phyloP scores from a whole-genome alignment of 2,888 invertebrate species.

The Augochlorella aurata region DNA sequence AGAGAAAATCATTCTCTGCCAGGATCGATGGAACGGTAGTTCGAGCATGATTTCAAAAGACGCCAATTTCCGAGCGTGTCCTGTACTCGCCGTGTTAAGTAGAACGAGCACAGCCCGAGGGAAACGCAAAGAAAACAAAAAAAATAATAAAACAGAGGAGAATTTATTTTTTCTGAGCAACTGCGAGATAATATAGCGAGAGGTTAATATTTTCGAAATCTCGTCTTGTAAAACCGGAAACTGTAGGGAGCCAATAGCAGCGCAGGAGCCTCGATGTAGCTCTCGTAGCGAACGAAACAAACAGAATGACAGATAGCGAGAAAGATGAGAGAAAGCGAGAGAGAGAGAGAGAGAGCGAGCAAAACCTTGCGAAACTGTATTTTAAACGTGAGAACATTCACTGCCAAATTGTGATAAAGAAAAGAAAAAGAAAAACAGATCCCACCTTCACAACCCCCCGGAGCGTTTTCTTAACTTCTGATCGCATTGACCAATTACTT shows the following conservation, averaged over 20 bases:
- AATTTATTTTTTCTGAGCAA: slow-evolving; percentile 72
- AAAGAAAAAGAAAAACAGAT: slow-evolving; percentile 54
- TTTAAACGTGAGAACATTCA: slow-evolving; percentile 78
- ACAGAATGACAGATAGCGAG: background rate
- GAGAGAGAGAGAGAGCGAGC: background rate
- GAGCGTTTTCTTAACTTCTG: slow-evolving; percentile 72
- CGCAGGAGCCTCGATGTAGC: slow-evolving; percentile 4
- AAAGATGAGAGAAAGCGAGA: background rate
- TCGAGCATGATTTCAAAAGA: background rate
- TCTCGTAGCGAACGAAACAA: slow-evolving; percentile 5
- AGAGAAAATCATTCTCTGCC: background rate
- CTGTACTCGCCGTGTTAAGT: slow-evolving; percentile 10
- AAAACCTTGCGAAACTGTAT: slow-evolving; percentile 67
- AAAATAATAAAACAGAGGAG: slow-evolving; percentile 39
- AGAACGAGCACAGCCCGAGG: slow-evolving; percentile 17
- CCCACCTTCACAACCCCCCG: slow-evolving; percentile 71
- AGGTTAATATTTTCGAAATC: slow-evolving; percentile 68
- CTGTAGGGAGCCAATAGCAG: slow-evolving; percentile 52
- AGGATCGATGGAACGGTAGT: background rate
- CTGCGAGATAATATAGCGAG: slow-evolving; percentile 52
- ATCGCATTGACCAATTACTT: slow-evolving; percentile 72
- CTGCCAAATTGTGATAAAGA: slow-evolving; percentile 82
- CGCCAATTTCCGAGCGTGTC: background rate
- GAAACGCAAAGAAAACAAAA: slow-evolving; percentile 38
- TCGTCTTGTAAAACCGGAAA: slow-evolving; percentile 45